A percentile compares a stretch with the other conserved stretches of the same genome.
Conservation (phyloP, 2,113 vertebrate species). For the Psilopogon haemacephalus region DNA sequence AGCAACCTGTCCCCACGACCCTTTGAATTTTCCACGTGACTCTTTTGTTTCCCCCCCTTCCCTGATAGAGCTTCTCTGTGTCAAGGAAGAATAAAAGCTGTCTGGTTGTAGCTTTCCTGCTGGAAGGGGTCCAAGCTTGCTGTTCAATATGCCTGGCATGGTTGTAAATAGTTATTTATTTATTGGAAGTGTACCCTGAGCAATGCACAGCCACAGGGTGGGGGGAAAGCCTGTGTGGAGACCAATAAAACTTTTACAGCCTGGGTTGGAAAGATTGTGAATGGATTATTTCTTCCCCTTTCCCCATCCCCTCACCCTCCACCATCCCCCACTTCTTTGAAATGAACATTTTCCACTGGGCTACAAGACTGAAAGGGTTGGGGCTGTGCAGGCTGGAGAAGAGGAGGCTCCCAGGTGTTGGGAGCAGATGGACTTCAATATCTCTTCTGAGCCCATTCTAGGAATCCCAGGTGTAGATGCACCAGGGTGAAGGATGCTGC, state of each 20-base stretch:
- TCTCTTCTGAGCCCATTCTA: too few species aligned
- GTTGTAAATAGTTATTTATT: constrained; percentile 79
- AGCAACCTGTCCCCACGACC: too few species aligned
- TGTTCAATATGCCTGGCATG: constrained; percentile 6
- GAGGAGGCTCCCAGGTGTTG: too few species aligned
- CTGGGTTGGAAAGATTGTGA: neutral
- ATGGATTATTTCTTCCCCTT: neutral
- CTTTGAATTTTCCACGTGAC: too few species aligned
- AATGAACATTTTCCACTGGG: neutral
- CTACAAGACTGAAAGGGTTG: too few species aligned
- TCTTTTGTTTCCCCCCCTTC: neutral
- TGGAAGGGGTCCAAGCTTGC: constrained; percentile 12
- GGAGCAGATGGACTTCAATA: too few species aligned
- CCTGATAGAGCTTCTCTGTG: neutral
- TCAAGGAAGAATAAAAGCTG: neutral
- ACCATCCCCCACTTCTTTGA: neutral
- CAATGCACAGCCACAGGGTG: constrained; percentile 46
- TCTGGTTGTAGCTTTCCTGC: neutral
- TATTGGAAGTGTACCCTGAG: constrained; percentile 64
- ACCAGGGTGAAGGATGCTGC: too few species aligned
- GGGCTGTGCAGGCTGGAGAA: too few species aligned
- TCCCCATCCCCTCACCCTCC: too few species aligned
- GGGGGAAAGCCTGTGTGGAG: constrained; percentile 12
- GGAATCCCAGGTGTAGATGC: too few species aligned
- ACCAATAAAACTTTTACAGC: constrained; percentile 66